Evolutionary conservation across 2,888 invertebrate species (phyloP).

Genomic region (Rhagonycha lutea): DNA sequence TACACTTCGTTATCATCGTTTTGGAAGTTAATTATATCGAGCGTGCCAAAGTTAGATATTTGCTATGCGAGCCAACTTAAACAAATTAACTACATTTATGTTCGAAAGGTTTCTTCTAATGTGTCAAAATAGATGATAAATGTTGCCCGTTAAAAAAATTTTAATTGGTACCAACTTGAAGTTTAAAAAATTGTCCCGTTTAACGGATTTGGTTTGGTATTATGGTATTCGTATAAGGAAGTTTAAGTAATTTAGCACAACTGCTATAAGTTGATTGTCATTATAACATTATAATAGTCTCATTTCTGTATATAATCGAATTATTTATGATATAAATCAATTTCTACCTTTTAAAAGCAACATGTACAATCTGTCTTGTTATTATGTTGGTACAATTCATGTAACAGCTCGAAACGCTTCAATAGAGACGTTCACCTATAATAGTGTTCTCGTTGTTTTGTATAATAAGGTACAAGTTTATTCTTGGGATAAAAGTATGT

Average conservation of each 20-base stretch:
- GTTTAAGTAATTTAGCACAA: background rate
- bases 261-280: background rate
- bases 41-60: constrained; percentile 20
- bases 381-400: constrained; percentile 19
- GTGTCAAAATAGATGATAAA: background rate
- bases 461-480: constrained; percentile 42
- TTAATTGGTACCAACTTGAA: background rate
- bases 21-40: constrained; percentile 16
- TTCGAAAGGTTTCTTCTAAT: constrained; percentile 16
- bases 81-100: constrained; percentile 21
- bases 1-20: background rate
- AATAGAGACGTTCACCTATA: constrained; percentile 38
- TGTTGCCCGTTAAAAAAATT: background rate
- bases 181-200: background rate
- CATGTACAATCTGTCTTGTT: constrained; percentile 15
- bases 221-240: background rate
- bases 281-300: background rate
- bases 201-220: background rate
- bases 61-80: constrained; percentile 18
- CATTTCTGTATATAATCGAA: background rate
- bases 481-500: constrained; percentile 38
- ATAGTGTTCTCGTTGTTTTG: constrained; percentile 30
- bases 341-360: constrained; percentile 4
- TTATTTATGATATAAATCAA: constrained; percentile 8
- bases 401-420: constrained; percentile 35